Evolutionary conservation across 2,113 vertebrate species (phyloP), one percentile per base, ranked within the genome.

Genomic region (Mus spicilegus): DNA sequence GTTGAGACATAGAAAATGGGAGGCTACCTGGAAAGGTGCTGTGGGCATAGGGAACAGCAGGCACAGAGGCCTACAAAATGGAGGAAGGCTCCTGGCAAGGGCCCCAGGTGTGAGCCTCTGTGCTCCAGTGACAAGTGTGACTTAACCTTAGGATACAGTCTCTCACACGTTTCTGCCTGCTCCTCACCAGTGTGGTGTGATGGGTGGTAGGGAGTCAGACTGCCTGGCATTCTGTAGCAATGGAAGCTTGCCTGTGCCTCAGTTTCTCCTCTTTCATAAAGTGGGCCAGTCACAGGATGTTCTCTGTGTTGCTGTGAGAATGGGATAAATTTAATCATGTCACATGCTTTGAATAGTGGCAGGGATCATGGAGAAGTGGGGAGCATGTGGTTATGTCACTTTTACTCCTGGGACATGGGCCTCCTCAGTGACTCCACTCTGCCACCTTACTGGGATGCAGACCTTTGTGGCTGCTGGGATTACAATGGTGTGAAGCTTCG

Each of bases 361-460:
- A 2, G 28, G 84, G 17, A 10, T 49, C 49, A 1, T 2, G 1
- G 82, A 33, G 73, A 33, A 14, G 76, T 30, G 22, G 8, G 0
- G 82, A 12, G 22, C 12, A 14, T 10, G 2, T 46, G 91, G 9
- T 1, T 11, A 3, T 10, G 0, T 14, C 10, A 1, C 12, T 4
- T 0, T 22, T 26, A 11, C 61, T 36, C 0, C 9, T 14, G 72
- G 56, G 20, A 56, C 2, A 0, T 0, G 24, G 46, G 46, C 14
- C 36, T 0, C 0, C 0, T 24, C 36, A 8, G 76, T 0, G 10
- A 3, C 1, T 2, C 0, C 0, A 36, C 82, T 73, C 46, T 46
- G 12, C 14, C 12, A 5, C 26, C 5, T 24, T 65, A 39, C 30
- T 0, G 0, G 7, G 26, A 36, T 16, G 39, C 19, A 26, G 14